Evolutionary conservation across 2,888 invertebrate genomes (phyloP).

Genomic region (Drosophila pseudotalamancana): DNA sequence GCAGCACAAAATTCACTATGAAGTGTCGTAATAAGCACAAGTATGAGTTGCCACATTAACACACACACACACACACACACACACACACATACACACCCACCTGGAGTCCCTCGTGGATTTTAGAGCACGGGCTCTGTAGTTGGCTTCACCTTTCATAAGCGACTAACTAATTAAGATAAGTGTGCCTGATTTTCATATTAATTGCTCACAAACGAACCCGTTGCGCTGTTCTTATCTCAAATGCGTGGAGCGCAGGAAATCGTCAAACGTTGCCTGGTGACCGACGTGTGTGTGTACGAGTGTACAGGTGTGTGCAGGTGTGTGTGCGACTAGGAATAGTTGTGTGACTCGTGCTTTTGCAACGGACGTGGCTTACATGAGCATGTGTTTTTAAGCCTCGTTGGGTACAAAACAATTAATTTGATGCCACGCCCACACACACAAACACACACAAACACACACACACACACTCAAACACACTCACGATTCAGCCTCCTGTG

Average conservation of each 20-base stretch:
- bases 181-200: conserved; percentile 81
- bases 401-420: conserved; percentile 81
- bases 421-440: conserved; percentile 71
- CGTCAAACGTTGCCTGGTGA: conserved; percentile 68
- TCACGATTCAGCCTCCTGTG: conserved; percentile 76
- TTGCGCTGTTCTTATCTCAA: conserved; percentile 74
- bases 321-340: neutral
- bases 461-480: conserved; percentile 10
- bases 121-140: conserved; percentile 4
- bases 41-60: conserved; percentile 56
- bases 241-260: conserved; percentile 63
- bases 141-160: conserved; percentile 43
- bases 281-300: conserved; percentile 24
- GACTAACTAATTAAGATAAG: conserved; percentile 79
- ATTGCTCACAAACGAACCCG: conserved; percentile 71
- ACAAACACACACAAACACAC: conserved; percentile 27
- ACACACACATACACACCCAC: conserved; percentile 10
- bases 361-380: conserved; percentile 79
- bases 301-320: conserved; percentile 3
- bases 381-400: conserved; percentile 81
- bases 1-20: conserved; percentile 68
- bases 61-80: conserved; percentile 18
- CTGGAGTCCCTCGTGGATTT: conserved; percentile 8
- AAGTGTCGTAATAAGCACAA: conserved; percentile 71
- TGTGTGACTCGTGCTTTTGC: conserved; percentile 45